phyloP scores from a whole-genome alignment of 2,888 invertebrate genomes.

The Epirrhoe tristata region DNA sequence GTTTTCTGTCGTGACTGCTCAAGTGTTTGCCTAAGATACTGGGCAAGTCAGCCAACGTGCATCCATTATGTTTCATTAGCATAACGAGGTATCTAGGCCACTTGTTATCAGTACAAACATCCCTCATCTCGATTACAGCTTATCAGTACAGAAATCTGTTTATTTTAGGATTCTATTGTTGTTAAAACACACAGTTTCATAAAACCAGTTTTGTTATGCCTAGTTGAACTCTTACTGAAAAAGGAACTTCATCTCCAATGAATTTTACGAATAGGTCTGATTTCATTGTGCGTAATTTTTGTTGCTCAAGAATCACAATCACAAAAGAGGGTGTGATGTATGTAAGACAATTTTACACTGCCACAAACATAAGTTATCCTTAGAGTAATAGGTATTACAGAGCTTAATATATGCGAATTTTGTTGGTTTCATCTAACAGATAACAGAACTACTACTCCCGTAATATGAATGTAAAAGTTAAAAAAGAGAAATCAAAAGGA shows the following conservation, averaged over 20 bases:
- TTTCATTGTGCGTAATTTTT: too few relatives aligned
- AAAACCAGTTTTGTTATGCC: not conserved
- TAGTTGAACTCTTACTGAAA: constrained; percentile 12
- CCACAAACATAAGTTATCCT: too few relatives aligned
- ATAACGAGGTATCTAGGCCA: constrained; percentile 50
- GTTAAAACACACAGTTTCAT: constrained; percentile 39
- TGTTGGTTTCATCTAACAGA: too few relatives aligned
- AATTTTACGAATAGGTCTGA: too few relatives aligned
- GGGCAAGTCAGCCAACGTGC: constrained; percentile 1
- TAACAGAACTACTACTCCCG: too few relatives aligned
- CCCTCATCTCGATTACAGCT: constrained; percentile 53
- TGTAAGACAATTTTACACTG: too few relatives aligned
- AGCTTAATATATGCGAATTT: too few relatives aligned
- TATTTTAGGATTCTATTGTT: constrained; percentile 42
- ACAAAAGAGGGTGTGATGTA: too few relatives aligned
- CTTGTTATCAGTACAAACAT: constrained; percentile 55
- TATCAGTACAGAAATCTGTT: constrained; percentile 58
- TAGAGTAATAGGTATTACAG: too few relatives aligned
- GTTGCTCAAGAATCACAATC: too few relatives aligned
- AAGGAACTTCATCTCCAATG: too few relatives aligned
- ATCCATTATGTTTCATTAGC: constrained; percentile 16
- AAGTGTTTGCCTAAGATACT: not conserved
- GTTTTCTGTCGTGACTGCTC: not conserved
- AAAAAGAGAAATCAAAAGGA: not conserved
- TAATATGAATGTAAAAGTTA: not conserved